Conservation (phyloP, 2,888 invertebrate species). For the Stenotaenia linearis region DNA sequence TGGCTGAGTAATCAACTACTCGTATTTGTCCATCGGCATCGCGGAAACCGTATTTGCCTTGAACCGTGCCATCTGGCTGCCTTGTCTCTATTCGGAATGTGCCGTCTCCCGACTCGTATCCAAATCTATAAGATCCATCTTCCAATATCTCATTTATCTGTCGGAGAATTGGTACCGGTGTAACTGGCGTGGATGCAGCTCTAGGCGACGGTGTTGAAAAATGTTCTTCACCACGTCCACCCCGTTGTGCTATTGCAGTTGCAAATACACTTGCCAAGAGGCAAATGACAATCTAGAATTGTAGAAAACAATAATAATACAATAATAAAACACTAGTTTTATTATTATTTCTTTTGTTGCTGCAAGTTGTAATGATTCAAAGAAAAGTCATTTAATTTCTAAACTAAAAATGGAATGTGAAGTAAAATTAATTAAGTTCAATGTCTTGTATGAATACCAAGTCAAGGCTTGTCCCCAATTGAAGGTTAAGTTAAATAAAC, state of each 20-base stretch:
- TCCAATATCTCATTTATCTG: slow-evolving; percentile 32
- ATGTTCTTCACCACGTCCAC: neutral
- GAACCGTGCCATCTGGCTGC: slow-evolving; percentile 30
- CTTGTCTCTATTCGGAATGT: slow-evolving; percentile 33
- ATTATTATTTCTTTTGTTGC: no score
- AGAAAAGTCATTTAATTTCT: neutral
- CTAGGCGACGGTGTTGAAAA: neutral
- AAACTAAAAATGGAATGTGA: neutral
- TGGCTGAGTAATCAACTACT: slow-evolving; percentile 36
- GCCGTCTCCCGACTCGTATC: slow-evolving; percentile 34
- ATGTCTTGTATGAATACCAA: neutral
- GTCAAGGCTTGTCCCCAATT: slow-evolving; percentile 14
- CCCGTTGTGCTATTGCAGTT: neutral
- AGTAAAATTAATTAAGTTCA: slow-evolving; percentile 3
- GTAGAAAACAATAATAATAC: no score
- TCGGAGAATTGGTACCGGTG: slow-evolving; percentile 29
- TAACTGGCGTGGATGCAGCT: neutral
- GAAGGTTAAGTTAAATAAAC: slow-evolving; percentile 26
- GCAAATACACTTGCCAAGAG: neutral
- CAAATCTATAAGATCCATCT: slow-evolving; percentile 34
- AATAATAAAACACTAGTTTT: no score
- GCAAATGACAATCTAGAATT: neutral
- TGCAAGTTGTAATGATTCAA: no score
- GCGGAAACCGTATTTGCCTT: slow-evolving; percentile 37
- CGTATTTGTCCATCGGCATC: slow-evolving; percentile 35